These are phyloP conservation scores for Falco punctatus DNA, from an alignment of 2,113 vertebrate species.

Conservation along the genomic window DNA sequence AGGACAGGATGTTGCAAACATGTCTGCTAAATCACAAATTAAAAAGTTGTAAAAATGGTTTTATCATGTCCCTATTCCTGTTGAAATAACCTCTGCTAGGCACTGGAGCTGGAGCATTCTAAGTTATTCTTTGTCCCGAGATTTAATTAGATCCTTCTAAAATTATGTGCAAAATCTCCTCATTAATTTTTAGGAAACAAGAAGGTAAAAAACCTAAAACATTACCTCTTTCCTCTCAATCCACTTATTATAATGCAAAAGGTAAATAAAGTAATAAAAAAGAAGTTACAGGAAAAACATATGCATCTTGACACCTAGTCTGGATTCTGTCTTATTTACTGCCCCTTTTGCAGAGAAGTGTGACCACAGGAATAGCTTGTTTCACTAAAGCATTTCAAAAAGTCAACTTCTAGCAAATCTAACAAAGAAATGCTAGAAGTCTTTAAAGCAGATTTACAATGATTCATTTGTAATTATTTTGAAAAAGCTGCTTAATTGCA, in stretches of 20 bases:
- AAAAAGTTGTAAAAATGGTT: not conserved
- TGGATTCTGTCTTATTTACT: not conserved
- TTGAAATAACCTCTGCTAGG: not conserved
- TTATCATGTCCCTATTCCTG: not conserved
- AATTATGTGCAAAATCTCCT: not conserved
- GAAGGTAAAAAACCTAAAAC: not conserved
- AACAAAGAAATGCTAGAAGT: not conserved
- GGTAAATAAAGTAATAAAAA: not conserved
- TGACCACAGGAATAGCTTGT: not conserved
- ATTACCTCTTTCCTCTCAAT: not conserved
- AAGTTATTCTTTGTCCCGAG: not conserved
- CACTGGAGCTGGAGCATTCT: not conserved
- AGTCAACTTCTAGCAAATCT: not conserved
- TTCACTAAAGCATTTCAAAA: not conserved
- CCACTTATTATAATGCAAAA: not conserved
- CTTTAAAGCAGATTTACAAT: not conserved
- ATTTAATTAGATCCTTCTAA: not conserved
- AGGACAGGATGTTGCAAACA: not conserved
- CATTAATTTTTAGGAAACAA: not conserved
- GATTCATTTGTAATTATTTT: not conserved
- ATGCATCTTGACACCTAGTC: not conserved
- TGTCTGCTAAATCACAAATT: not conserved
- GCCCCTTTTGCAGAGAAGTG: not conserved
- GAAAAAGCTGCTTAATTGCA: not conserved
- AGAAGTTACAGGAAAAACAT: not conserved